Base-by-base conservation (phyloP, 2,797 vertebrate species). In the Borostomias antarcticus region DNA sequence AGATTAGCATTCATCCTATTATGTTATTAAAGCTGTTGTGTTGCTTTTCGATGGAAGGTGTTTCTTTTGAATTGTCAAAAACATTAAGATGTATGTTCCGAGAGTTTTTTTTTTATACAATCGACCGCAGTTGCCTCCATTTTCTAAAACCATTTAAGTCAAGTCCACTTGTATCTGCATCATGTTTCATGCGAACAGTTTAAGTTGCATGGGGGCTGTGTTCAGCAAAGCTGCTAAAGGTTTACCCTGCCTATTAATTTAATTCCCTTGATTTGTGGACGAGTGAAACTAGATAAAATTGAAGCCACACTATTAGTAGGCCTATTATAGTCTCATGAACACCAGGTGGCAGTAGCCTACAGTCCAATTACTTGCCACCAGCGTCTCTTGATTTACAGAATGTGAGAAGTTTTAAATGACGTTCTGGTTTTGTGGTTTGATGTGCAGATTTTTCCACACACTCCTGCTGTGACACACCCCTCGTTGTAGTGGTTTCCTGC, bases 261-360 rank as follows among this genome's bases (percentile, higher is more conserved):
- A 40, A 40, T 10, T 40, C 3, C 37, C 11, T 7, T 15, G 37
- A 40, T 15, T 40, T 15, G 37, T 40, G 37, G 15, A 40, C 15
- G 37, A 11, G 10, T 40, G 10, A 9, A 15, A 40, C 37, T 11
- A 10, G 2, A 35, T 5, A 35, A 35, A 2, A 2, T 5, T 5
- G 10, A 35, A 35, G 10, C 32, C 4, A 35, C 33, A 5, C 1
- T n/a, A 10, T 10, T 5, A 35, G 10, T 35, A 35, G 2, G 15
- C 4, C 40, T 17, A 17, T 3, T n/a, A n/a, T n/a, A n/a, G n/a
- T n/a, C 4, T 17, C 40, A 7, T 26, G 21, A 59, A 15, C 58
- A 59, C 58, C 35, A 59, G 58, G 9, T n/a, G 58, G 58, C 35
- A 43, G 32, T 29, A 56, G n/a, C n/a, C n/a, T 45, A 6, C 40